phyloP scores from a whole-genome alignment of 2,797 vertebrate genomes.

The Parauchenoglanis punctatus region DNA sequence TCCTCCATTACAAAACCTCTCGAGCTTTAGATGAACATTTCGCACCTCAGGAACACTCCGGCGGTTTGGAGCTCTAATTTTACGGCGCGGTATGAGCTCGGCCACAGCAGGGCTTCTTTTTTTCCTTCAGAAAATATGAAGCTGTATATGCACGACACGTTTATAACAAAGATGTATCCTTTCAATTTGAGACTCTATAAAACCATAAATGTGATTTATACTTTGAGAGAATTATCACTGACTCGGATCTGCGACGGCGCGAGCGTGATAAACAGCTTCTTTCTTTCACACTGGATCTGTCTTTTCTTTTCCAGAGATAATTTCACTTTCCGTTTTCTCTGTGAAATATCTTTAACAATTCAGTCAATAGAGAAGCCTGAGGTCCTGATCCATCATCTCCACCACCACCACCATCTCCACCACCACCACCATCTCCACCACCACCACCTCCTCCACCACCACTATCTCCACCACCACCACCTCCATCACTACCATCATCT shows the following conservation, averaged over 20 bases:
- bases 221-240: neutral
- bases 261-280: neutral
- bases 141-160: neutral
- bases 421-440: neutral
- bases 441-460: neutral
- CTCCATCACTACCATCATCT: too few relatives aligned
- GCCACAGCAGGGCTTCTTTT: neutral
- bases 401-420: neutral
- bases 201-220: neutral
- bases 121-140: neutral
- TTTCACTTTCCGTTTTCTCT: neutral
- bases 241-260: neutral
- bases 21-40: slow-evolving; percentile 50
- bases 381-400: slow-evolving; percentile 7
- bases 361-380: neutral
- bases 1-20: slow-evolving; percentile 45
- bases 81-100: neutral
- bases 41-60: slow-evolving; percentile 14
- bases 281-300: neutral
- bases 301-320: neutral
- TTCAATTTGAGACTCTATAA: neutral
- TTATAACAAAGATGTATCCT: neutral
- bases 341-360: neutral
- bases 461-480: too few relatives aligned
- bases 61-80: neutral